Base-by-base conservation (phyloP, 2,113 vertebrate species). In the Tenebrosternarchus preto region DNA sequence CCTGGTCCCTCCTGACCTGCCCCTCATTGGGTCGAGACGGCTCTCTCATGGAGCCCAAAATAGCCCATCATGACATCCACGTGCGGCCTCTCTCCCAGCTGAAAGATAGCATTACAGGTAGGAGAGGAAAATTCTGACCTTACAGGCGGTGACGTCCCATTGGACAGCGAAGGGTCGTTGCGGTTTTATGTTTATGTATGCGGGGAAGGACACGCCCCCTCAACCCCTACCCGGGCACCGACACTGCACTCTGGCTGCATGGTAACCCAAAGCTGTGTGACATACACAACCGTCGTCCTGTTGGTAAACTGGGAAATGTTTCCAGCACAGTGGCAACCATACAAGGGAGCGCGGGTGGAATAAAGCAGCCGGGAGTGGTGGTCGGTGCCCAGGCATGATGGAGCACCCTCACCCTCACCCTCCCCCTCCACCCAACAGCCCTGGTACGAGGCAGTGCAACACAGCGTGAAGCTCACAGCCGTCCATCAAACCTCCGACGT, bases 11-110 rank as follows among this genome's bases (percentile, higher is more conserved):
- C 76, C 71, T 72, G 50, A 56, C 20, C 36, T 60, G 63, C 63
- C 46, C 16, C 63, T 76, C 31, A 76, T 55, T 53, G 25, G 36
- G 27, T 59, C 68, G 68, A 46, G 61, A 64, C 63, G 36, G 67
- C 75, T 82, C 84, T 82, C 83, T 82, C 76, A 81, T 69, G 80
- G 84, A 53, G 78, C 74, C 72, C 20, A 82, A 84, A 86, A 85
- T 86, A 88, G 82, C 31, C 12, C 33, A 9, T 33, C 50, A 78
- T 74, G 73, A 46, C 77, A 16, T 78, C 71, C 53, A 12, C 46
- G n/a, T 39, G 57, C 46, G 12, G 61, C 63, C 60, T 56, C 57
- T 39, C 71, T 76, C 82, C 67, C 68, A 60, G 22, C 64, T 60
- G 29, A 67, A 60, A 76, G 83, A 80, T 81, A 79, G 36, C 75